Evolutionary conservation across 2,888 invertebrate species (phyloP), one percentile per base, ranked within the genome.

Genomic region (Lymantria dispar): DNA sequence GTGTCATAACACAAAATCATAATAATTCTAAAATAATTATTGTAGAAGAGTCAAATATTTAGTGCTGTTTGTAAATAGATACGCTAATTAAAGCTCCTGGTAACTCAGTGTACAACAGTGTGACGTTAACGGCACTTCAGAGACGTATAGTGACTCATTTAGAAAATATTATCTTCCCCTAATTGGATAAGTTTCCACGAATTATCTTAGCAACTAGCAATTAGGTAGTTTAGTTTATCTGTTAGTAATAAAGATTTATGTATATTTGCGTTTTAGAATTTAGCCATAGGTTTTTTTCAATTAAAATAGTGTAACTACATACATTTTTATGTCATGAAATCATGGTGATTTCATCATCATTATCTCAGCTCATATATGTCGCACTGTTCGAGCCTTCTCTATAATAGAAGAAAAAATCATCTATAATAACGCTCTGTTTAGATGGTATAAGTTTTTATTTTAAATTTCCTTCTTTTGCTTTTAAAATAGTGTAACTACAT

Each of bases 101-200:
- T 15, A 40, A 8, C 15, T 40, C 55, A 47, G 58, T 57, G 50
- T 64, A 62, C 52, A 55, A 43, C 45, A 52, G 49, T 51, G 58
- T 63, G 65, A 67, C 72, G 52, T 70, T 65, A 75, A 80, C 68
- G 72, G 69, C 67, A 69, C 78, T 74, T 68, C 65, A 62, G 78
- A 76, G 79, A 75, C 76, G 72, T 63, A 79, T 77, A 70, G 71
- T 74, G 49, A 70, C 72, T 79, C 73, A 77, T 78, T 74, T 68
- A 69, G 72, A 79, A 79, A 80, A 78, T 80, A 80, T 80, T 72
- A 76, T 64, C 68, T 66, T 52, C 59, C 68, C 65, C 66, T 80
- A 83, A 83, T 79, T 80, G 80, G 78, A 56, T 59, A 74, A 76
- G 70, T 77, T 76, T 64, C 58, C 64, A 49, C 54, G 61, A 74